Conservation (phyloP, 2,797 vertebrate species). For the Gobionotothen gibberifrons region DNA sequence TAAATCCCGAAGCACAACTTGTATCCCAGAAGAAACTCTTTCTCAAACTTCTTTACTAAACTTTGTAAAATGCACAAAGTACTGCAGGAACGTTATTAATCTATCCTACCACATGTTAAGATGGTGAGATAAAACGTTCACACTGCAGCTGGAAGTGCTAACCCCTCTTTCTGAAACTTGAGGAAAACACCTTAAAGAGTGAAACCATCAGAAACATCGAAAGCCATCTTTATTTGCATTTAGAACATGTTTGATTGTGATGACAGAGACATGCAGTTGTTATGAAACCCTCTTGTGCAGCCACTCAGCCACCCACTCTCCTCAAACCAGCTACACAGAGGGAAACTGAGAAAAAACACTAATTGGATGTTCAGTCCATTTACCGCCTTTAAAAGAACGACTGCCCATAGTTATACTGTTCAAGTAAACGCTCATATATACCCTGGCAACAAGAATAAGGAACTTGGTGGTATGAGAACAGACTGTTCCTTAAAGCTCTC, state of each 20-base stretch:
- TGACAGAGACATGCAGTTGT: slow-evolving; percentile 1
- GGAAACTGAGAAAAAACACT: slow-evolving; percentile 24
- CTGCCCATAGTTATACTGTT: not conserved
- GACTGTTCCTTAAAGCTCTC: not conserved
- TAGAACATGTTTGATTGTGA: slow-evolving; percentile 12
- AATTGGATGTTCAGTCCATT: not conserved
- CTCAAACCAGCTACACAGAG: slow-evolving; percentile 4
- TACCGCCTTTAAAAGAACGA: not conserved
- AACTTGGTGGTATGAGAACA: not conserved
- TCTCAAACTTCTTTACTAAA: not conserved
- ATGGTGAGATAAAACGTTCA: not conserved
- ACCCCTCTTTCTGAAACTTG: not conserved
- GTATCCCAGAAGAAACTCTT: not conserved
- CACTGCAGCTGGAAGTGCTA: not conserved
- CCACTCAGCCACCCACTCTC: slow-evolving; percentile 12
- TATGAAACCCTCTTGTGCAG: slow-evolving; percentile 36
- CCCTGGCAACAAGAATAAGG: not conserved
- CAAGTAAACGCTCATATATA: not conserved
- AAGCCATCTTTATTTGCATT: slow-evolving; percentile 30
- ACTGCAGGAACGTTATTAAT: not conserved
- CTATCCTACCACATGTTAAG: not conserved
- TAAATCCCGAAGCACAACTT: not conserved
- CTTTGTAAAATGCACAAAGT: too few species aligned
- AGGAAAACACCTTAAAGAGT: not conserved
- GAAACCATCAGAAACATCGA: slow-evolving; percentile 5